These are phyloP conservation scores for Eilema caniola DNA, from an alignment of 2,888 invertebrate species.

Conservation along the genomic window DNA sequence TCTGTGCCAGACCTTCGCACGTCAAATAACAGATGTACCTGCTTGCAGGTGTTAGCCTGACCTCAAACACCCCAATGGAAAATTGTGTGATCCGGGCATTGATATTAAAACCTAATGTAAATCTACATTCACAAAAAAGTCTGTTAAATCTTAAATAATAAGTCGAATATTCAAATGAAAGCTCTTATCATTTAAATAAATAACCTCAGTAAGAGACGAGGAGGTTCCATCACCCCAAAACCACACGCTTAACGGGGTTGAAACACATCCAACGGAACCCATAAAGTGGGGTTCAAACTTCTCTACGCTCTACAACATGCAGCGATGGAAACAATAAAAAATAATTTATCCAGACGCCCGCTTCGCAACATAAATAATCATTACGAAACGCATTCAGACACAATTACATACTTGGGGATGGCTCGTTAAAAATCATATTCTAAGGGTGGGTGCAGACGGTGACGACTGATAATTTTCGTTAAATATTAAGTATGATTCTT, in stretches of 20 bases:
- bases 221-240: slow-evolving; percentile 20
- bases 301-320: slow-evolving; percentile 42
- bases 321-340: slow-evolving; percentile 74
- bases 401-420: slow-evolving; percentile 78
- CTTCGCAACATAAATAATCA: slow-evolving; percentile 76
- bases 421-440: slow-evolving; percentile 78
- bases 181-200: slow-evolving; percentile 1
- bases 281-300: slow-evolving; percentile 26
- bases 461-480: slow-evolving; percentile 16
- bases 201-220: slow-evolving; percentile 6
- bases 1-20: too few species aligned
- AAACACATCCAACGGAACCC: slow-evolving; percentile 23
- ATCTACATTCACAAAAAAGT: too few species aligned
- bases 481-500: background rate
- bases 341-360: slow-evolving; percentile 68
- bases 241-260: slow-evolving; percentile 24
- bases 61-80: too few species aligned
- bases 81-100: too few species aligned
- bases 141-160: background rate
- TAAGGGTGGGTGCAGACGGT: slow-evolving; percentile 53
- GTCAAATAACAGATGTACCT: too few species aligned
- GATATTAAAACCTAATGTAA: too few species aligned
- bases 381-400: slow-evolving; percentile 74
- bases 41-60: too few species aligned
- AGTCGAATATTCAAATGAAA: background rate